Percentiles rank a stretch among this genome's conserved stretches.
These are phyloP conservation scores for Solea solea DNA, from an alignment of 2,113 vertebrate species.

Conservation along the genomic window DNA sequence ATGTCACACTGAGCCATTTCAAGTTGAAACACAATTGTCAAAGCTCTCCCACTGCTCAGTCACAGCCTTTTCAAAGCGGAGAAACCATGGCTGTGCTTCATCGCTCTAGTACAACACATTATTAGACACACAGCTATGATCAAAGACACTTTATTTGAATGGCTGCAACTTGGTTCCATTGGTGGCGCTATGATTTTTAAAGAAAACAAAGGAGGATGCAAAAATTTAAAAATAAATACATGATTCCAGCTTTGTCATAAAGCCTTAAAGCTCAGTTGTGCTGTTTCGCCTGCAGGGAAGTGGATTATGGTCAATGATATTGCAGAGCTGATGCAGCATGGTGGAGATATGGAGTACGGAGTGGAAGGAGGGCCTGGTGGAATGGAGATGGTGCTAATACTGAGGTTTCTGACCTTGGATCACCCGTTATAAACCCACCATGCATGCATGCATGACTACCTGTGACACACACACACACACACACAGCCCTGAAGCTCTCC, in stretches of 20 bases:
- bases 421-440: constrained; percentile 58
- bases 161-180: constrained; percentile 1
- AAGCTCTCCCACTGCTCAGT: constrained; percentile 45
- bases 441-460: constrained; percentile 64
- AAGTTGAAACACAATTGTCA: constrained; percentile 55
- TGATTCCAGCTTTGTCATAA: constrained; percentile 33
- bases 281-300: constrained; percentile 46
- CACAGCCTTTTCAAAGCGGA: constrained; percentile 33
- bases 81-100: constrained; percentile 29
- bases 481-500: constrained; percentile 48
- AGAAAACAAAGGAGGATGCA: background rate
- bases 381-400: constrained; percentile 57
- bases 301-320: constrained; percentile 64
- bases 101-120: constrained; percentile 23
- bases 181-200: background rate
- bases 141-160: background rate
- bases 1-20: constrained; percentile 59
- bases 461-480: constrained; percentile 26
- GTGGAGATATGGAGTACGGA: constrained; percentile 55
- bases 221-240: constrained; percentile 32
- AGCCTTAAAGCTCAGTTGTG: constrained; percentile 41
- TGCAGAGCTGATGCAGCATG: constrained; percentile 72
- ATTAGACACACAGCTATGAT: constrained; percentile 18
- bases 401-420: constrained; percentile 70
- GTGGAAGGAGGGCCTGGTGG: constrained; percentile 45